Base-by-base conservation (phyloP, 2,888 invertebrate species). In the Eurois occulta region DNA sequence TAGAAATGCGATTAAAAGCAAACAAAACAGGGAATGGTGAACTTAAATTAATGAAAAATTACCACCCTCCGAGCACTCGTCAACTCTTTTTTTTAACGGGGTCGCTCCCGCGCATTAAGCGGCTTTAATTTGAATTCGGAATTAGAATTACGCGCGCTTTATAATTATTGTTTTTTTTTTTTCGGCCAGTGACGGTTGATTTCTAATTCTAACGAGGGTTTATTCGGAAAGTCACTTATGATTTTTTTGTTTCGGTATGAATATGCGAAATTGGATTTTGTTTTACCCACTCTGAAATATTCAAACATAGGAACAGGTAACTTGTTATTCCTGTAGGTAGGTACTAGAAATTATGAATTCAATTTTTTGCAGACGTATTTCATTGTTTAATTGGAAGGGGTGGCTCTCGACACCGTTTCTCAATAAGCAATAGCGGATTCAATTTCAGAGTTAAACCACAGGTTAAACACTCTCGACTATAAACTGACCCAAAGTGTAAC, bases 31-130 rank as follows among this genome's bases (percentile, higher is more conserved):
- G 96, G 96, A 96, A 96, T 96, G 95, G 96, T 96, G 96, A 96
- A 96, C 96, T 96, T 96, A 96, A 96, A 96, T 96, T 96, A 96
- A 96, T 96, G 96, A 96, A 96, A 96, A 96, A 96, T 96, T 96
- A 96, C 96, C 96, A 96, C 96, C 96, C 96, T 96, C 95, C 94
- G 96, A 94, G 95, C 94, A 94, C 94, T 96, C 96, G 96, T 96
- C 96, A 96, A 96, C 96, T 96, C 96, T 96, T 96, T 96, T 95
- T 96, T 96, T 96, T 94, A 93, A 95, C 94, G 91, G 96, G 96
- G 95, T 95, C 96, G 96, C 96, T 96, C 95, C 95, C 96, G 96
- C 96, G 96, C 96, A 96, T 96, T 96, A 96, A 96, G 96, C 96
- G 96, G 96, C 96, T 96, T 96, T 96, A 96, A 96, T 96, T 96